Evolutionary conservation across 2,888 invertebrate species (phyloP).

Genomic region (Acanthopleura granulata): DNA sequence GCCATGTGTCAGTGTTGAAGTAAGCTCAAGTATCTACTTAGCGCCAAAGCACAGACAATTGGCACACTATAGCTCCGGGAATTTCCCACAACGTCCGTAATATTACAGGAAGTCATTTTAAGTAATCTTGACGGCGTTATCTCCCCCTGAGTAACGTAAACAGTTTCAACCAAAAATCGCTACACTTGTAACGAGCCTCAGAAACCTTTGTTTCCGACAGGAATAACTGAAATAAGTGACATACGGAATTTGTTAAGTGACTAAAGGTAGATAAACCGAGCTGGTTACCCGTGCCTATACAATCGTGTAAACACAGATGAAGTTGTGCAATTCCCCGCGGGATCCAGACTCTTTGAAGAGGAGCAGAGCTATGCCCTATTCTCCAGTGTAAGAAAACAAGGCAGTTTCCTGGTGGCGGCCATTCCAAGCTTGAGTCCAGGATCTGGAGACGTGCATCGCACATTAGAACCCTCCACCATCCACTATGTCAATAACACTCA

Average conservation of each 20-base stretch:
- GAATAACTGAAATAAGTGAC: slow-evolving; percentile 5
- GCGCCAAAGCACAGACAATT: no score
- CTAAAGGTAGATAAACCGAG: not conserved
- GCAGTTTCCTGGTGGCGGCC: not conserved
- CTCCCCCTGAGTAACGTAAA: no score
- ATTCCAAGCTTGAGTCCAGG: not conserved
- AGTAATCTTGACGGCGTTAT: no score
- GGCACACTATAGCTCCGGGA: no score
- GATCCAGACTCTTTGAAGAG: not conserved
- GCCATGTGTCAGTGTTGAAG: no score
- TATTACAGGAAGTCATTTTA: no score
- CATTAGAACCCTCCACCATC: no score
- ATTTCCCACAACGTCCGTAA: no score
- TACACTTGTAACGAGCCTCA: not conserved
- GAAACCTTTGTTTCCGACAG: not conserved
- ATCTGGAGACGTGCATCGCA: no score
- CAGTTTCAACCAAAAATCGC: not conserved
- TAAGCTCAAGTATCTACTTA: no score
- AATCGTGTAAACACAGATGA: slow-evolving; percentile 7
- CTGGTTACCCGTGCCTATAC: not conserved
- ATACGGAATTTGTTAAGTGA: not conserved
- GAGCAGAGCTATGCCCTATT: not conserved
- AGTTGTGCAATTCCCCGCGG: slow-evolving; percentile 5
- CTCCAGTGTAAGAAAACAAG: slow-evolving; percentile 3
- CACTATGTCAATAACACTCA: no score